Evolutionary conservation across 2,797 vertebrate genomes (phyloP).

Genomic region (Uromys caudimaculatus): DNA sequence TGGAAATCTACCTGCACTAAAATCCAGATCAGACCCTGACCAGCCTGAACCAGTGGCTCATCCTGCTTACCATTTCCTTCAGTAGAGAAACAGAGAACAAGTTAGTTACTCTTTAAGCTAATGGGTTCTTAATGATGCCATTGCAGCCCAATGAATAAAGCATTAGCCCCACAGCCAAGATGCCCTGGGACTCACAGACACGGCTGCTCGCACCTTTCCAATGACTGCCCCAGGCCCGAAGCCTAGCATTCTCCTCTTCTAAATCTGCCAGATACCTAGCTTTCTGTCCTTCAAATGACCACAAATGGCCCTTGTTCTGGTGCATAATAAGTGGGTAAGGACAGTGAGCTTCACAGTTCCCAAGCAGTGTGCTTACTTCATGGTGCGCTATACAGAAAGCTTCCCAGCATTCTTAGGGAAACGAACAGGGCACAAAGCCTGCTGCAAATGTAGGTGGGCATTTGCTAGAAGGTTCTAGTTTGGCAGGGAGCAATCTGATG

Average conservation of each 20-base stretch:
- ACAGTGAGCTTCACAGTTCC: no score
- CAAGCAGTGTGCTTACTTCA: background rate
- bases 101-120: constrained; percentile 94
- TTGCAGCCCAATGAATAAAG: constrained; percentile 83
- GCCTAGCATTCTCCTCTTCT: constrained; percentile 8
- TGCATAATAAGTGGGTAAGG: background rate
- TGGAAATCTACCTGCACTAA: constrained; percentile 82
- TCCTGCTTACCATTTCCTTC: constrained; percentile 86
- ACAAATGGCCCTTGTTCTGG: background rate
- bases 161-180: constrained; percentile 80
- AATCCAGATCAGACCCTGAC: constrained; percentile 82
- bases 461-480: background rate
- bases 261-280: background rate
- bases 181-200: background rate
- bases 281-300: constrained; percentile 33
- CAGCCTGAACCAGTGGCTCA: constrained; percentile 85
- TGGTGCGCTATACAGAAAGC: background rate
- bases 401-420: background rate
- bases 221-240: background rate
- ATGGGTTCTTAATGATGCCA: constrained; percentile 89
- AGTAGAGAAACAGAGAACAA: constrained; percentile 88
- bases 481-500: background rate
- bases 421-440: no score
- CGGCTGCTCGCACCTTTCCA: background rate
- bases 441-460: background rate